Evolutionary conservation across 2,113 vertebrate species (phyloP).

Genomic region (Calonectris borealis): DNA sequence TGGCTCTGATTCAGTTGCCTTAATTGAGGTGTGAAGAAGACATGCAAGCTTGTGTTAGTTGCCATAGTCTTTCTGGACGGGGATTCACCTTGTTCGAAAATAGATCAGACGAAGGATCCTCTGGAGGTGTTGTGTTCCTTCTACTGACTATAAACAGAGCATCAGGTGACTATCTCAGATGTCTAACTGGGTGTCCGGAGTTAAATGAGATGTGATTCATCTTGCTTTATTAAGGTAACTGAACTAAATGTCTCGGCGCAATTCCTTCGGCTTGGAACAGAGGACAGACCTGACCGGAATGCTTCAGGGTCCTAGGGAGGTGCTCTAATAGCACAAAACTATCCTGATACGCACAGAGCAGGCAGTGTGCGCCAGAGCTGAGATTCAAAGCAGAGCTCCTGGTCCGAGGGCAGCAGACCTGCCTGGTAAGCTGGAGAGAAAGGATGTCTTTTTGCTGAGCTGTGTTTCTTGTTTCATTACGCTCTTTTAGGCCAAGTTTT

Average conservation of each 20-base stretch:
- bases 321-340: background rate
- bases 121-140: background rate
- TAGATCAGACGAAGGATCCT: background rate
- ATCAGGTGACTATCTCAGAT: background rate
- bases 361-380: background rate
- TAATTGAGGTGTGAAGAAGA: background rate
- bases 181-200: background rate
- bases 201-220: background rate
- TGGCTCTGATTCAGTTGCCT: background rate
- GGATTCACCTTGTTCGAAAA: background rate
- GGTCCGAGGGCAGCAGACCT: background rate
- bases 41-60: background rate
- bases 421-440: background rate
- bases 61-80: background rate
- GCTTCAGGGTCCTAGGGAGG: background rate
- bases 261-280: background rate
- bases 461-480: background rate
- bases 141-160: background rate
- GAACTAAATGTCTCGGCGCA: background rate
- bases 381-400: background rate
- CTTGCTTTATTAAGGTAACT: background rate
- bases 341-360: background rate
- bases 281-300: background rate
- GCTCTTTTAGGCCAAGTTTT: slow-evolving; percentile 7
- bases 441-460: background rate